Conservation (phyloP, 2,888 invertebrate species). For the Therioaphis trifolii region DNA sequence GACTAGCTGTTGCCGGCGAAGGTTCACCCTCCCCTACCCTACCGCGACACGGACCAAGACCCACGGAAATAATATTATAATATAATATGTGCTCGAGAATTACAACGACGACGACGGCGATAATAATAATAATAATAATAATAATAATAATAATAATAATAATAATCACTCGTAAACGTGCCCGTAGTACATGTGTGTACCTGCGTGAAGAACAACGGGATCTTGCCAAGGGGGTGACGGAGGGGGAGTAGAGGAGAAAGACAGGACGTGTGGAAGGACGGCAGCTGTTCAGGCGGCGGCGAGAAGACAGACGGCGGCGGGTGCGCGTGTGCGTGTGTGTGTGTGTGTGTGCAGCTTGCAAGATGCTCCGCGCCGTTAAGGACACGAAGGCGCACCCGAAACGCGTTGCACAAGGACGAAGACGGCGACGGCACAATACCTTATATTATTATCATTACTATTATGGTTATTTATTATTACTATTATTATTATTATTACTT, state of each 20-base stretch:
- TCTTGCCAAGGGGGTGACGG: not conserved
- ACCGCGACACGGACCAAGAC: slow-evolving; percentile 21
- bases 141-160: slow-evolving; percentile 25
- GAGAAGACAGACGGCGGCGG: slow-evolving; percentile 27
- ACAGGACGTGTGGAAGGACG: too few species aligned
- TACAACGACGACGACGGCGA: not conserved
- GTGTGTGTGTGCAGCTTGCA: slow-evolving; percentile 52
- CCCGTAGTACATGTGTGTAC: not conserved
- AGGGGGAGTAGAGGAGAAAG: not conserved
- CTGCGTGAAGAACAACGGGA: slow-evolving; percentile 17
- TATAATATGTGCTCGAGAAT: slow-evolving; percentile 23
- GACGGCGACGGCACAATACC: slow-evolving; percentile 8
- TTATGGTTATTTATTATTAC: not conserved
- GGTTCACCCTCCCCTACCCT: too few species aligned
- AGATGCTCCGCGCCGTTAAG: slow-evolving; percentile 51
- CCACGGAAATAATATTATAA: too few species aligned
- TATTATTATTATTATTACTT: not conserved
- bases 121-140: too few species aligned
- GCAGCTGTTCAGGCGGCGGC: slow-evolving; percentile 41
- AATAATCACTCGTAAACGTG: not conserved
- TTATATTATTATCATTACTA: too few species aligned
- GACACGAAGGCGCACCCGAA: not conserved
- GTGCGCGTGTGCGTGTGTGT: too few species aligned
- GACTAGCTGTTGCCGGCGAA: not conserved
- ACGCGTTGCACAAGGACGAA: slow-evolving; percentile 5